Percentiles rank a stretch among this genome's conserved stretches.
Evolutionary conservation across 2,797 vertebrate genomes (phyloP).

Genomic region (Delichon dasypus): DNA sequence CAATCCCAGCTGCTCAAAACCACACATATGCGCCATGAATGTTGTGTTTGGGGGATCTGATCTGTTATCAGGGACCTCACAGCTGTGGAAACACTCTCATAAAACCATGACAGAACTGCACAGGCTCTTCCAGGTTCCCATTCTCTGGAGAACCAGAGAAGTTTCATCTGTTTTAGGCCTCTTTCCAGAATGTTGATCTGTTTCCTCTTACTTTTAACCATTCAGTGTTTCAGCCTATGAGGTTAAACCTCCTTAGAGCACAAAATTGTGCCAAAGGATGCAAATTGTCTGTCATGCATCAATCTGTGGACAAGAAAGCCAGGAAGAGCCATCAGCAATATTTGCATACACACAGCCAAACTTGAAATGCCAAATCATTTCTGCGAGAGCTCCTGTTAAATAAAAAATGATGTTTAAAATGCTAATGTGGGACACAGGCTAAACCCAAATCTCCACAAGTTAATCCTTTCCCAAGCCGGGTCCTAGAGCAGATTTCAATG

Average conservation of each 20-base stretch:
- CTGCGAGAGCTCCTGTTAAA: neutral
- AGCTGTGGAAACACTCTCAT: neutral
- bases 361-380: neutral
- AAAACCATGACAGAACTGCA: neutral
- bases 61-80: neutral
- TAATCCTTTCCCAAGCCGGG: fast-evolving
- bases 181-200: neutral
- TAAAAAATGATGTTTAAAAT: neutral
- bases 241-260: fast-evolving
- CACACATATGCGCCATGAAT: neutral
- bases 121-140: neutral
- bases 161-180: neutral
- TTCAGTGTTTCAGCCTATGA: neutral
- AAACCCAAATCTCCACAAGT: neutral
- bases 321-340: neutral
- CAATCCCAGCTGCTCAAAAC: neutral
- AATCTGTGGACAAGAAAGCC: neutral
- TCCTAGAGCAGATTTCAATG: neutral
- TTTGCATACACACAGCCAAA: neutral
- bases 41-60: neutral
- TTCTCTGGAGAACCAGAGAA: neutral
- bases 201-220: neutral
- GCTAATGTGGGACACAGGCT: neutral
- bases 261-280: neutral
- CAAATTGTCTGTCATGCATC: neutral